Base-by-base conservation (phyloP, 35 echinoderm and acorn worm species). In the Acanthaster planci region DNA sequence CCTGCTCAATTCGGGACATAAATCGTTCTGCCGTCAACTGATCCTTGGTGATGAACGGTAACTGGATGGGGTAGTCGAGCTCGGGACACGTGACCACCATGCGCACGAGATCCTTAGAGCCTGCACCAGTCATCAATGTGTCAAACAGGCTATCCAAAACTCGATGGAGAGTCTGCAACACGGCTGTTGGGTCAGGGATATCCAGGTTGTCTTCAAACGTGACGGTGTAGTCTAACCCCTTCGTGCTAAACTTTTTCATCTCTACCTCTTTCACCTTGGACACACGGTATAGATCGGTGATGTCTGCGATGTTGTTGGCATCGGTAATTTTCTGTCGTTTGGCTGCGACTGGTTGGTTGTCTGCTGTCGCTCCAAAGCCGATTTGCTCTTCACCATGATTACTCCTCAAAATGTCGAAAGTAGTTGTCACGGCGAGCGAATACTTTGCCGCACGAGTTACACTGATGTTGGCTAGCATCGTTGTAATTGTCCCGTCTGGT, bases 371-470 rank as follows among this genome's bases (percentile, higher is more conserved):
- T 9, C 52, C 52, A 19, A 9, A 54, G 19, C 52, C 52, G 52
- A 54, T 54, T 54, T 54, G 52, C 52, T 54, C 52, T 54, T 54
- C 8, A 54, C 52, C 19, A 54, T 54, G 52, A 54, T 54, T 8
- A 54, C 52, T 54, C 52, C 52, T 54, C 52, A n/a, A 54, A 19
- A 54, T 54, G 52, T 54, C 52, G 52, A 54, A 54, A 19, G 19
- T 54, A 54, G 52, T 54, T 54, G 52, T 54, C 52, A 54, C 52
- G 52, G 52, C 52, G 52, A 54, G 52, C 52, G 52, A 54, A 54
- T 9, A 54, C 52, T 54, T 54, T 54, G 19, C 52, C 52, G 52
- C 52, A n/a, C n/a, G n/a, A 54, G 19, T 9, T 19, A 54, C 52
- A 54, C 52, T 54, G 52, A 54, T 54, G 52, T 54, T 54, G 52